Percentiles rank a stretch among this genome's conserved stretches.
Evolutionary conservation across 2,797 vertebrate genomes (phyloP).

Genomic region (Australoheros facetus): DNA sequence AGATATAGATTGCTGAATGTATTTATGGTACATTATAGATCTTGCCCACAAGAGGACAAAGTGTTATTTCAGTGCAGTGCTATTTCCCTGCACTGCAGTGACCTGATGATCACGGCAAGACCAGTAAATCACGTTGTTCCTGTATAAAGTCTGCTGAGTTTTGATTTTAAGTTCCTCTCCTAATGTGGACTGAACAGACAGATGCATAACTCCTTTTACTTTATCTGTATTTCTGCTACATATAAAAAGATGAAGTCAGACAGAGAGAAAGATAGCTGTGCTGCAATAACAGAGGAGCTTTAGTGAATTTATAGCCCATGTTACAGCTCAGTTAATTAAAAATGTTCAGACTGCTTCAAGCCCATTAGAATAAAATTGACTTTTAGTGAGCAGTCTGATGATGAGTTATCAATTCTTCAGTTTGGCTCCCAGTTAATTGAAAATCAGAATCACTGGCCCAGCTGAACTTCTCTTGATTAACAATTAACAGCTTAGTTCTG

Average conservation of each 20-base stretch:
- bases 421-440: conserved; percentile 64
- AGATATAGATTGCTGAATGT: background rate
- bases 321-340: conserved; percentile 82
- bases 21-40: background rate
- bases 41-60: background rate
- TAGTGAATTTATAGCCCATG: conserved; percentile 72
- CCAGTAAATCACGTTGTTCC: conserved; percentile 25
- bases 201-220: background rate
- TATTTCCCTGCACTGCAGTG: conserved; percentile 55
- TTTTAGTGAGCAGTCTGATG: conserved; percentile 69
- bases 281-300: conserved; percentile 26
- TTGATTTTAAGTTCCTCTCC: conserved; percentile 1
- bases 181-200: conserved; percentile 4
- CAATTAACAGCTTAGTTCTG: conserved; percentile 17
- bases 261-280: background rate
- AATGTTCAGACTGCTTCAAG: conserved; percentile 72
- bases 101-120: conserved; percentile 14
- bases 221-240: background rate
- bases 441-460: conserved; percentile 58
- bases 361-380: conserved; percentile 81
- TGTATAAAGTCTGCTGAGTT: conserved; percentile 21
- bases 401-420: conserved; percentile 75
- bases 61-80: background rate
- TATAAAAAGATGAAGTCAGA: background rate
- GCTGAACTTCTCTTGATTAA: conserved; percentile 33